Percentiles rank a stretch among this genome's conserved stretches.
Conservation (phyloP, 2,113 vertebrate genomes). For the Bothrops jararaca region DNA sequence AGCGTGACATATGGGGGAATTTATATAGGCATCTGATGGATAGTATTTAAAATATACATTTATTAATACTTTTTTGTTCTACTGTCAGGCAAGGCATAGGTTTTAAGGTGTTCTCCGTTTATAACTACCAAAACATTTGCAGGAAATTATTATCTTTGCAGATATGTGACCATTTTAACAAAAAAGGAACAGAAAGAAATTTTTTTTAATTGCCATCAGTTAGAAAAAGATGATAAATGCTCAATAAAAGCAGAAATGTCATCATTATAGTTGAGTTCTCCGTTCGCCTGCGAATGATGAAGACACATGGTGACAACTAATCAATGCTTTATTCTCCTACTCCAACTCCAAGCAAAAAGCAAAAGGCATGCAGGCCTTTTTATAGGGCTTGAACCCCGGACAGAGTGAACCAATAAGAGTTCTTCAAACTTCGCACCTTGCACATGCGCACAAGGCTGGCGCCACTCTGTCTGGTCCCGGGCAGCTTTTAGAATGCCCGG, state of each 20-base stretch:
- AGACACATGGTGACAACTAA: too few species aligned
- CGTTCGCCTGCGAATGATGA: too few species aligned
- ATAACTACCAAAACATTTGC: neutral
- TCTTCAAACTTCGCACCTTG: too few species aligned
- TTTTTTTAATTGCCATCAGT: conserved; percentile 23
- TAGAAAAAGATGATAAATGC: conserved; percentile 35
- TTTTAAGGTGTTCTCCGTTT: conserved; percentile 20
- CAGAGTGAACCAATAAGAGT: too few species aligned
- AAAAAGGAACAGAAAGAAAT: neutral
- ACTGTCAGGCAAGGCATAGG: neutral
- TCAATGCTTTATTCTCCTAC: too few species aligned
- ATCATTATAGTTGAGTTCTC: too few species aligned
- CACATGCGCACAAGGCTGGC: too few species aligned
- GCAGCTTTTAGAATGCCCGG: too few species aligned
- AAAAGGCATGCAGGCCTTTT: too few species aligned
- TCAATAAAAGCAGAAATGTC: conserved; percentile 35
- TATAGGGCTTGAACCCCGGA: too few species aligned
- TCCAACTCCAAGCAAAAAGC: too few species aligned
- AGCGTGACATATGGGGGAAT: neutral
- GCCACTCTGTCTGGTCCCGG: too few species aligned
- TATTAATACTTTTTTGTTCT: neutral
- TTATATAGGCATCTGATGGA: neutral
- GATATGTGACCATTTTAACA: neutral
- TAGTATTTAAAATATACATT: neutral
- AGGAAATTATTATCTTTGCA: conserved; percentile 22